Evolutionary conservation across 2,888 invertebrate species (phyloP).

Genomic region (Lumbricus terrestris): DNA sequence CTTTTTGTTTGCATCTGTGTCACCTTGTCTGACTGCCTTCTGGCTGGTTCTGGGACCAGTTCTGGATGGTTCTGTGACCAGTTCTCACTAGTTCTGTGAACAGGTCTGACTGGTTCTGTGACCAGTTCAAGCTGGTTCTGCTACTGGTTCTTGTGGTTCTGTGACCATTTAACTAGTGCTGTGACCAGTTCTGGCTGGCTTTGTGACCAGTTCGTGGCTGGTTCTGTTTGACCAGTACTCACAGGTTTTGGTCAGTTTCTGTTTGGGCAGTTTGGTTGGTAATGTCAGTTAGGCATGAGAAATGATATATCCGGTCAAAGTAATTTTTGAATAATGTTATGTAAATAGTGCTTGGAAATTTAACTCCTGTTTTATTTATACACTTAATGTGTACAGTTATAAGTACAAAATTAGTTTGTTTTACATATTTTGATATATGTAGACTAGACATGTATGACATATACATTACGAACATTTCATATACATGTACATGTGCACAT

Average conservation of each 20-base stretch:
- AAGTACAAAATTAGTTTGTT: neutral
- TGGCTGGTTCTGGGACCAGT: neutral
- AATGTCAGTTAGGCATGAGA: neutral
- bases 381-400: constrained; percentile 3
- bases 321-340: neutral
- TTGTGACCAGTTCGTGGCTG: neutral
- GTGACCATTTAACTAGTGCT: neutral
- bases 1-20: constrained; percentile 4
- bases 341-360: neutral
- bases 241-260: neutral
- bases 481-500: neutral
- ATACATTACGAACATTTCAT: neutral
- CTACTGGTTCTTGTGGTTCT: neutral
- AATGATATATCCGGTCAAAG: neutral
- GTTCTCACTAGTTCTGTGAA: neutral
- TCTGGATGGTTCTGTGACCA: neutral
- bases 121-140: neutral
- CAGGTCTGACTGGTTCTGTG: neutral
- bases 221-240: neutral
- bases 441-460: neutral
- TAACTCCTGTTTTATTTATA: neutral
- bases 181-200: neutral
- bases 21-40: neutral
- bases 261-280: neutral
- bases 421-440: constrained; percentile 3